Evolutionary conservation across 2,888 invertebrate genomes (phyloP), one percentile per base, ranked within the genome.

Genomic region (Ligdia adustata): DNA sequence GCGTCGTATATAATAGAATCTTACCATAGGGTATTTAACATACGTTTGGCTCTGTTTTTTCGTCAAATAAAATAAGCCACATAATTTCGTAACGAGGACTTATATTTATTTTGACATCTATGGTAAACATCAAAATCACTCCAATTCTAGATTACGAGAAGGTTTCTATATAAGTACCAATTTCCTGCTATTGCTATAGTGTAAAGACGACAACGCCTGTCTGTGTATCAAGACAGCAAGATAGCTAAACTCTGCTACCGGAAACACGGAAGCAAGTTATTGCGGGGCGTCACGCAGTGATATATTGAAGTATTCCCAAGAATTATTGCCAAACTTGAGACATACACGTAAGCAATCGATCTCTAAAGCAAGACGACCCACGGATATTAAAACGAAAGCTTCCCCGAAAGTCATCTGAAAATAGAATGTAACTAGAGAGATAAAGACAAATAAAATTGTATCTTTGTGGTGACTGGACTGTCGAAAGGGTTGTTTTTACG

Each of bases 221-320:
- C 41, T 34, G 41, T 40, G 42, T 42, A 31, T 45, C 47, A 44
- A 50, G 53, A 44, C n/a, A 31, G 18, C 4, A 22, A 37, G 31
- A 47, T 47, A 48, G 32, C 24, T 15, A 11, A 16, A 18, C 42
- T 39, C 49, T 33, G 52, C 39, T 51, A 42, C 51, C 50, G 51
- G 50, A 55, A 55, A 79, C 69, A 62, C 64, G 73, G 72, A 75
- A 72, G 69, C 70, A 68, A 70, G 74, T 74, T 79, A 79, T 80
- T 73, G 76, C 75, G 79, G 82, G 80, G 69, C 37, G 48, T 64
- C 65, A 71, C 65, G 57, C 61, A 64, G 78, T 85, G 86, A 88
- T 87, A 84, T 83, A 85, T 87, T 61, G 79, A 62, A 69, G 69
- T 68, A 74, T 76, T 79, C 72, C 67, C 60, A 71, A 81, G 78